A percentile compares a stretch with the other conserved stretches of the same genome.
Conservation (phyloP, 1,140 invertebrate genomes). For the Formica selysi region DNA sequence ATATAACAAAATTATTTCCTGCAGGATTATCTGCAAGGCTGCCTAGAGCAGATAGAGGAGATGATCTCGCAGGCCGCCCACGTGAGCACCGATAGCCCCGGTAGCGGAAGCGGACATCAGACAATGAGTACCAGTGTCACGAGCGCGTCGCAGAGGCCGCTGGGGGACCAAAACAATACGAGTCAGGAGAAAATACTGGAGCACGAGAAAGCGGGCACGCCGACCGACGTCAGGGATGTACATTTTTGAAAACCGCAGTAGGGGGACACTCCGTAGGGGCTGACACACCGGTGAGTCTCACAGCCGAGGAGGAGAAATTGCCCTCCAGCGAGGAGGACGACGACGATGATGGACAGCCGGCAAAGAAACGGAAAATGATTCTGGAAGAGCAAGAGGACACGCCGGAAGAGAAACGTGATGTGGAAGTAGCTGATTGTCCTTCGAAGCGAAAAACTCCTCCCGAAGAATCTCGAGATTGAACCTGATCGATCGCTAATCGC, state of each 20-base stretch:
- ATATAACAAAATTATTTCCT: background rate
- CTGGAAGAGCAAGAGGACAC: background rate
- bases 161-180: slow-evolving; percentile 83
- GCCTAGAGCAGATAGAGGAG: slow-evolving; percentile 91
- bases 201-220: slow-evolving; percentile 91
- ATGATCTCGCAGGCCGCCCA: slow-evolving; percentile 88
- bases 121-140: slow-evolving; percentile 66
- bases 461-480: slow-evolving; percentile 50
- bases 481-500: slow-evolving; percentile 15
- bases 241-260: slow-evolving; percentile 87
- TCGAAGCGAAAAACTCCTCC: slow-evolving; percentile 8
- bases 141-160: slow-evolving; percentile 74
- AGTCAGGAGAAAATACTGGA: slow-evolving; percentile 87
- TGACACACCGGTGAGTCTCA: slow-evolving; percentile 68
- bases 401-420: background rate
- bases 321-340: slow-evolving; percentile 16
- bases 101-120: slow-evolving; percentile 71
- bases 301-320: slow-evolving; percentile 41
- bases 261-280: slow-evolving; percentile 71
- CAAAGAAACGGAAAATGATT: background rate
- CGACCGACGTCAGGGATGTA: slow-evolving; percentile 92
- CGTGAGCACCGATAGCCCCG: slow-evolving; percentile 6
- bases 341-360: background rate
- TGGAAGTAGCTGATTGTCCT: background rate
- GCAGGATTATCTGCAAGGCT: slow-evolving; percentile 91